Evolutionary conservation across 2,797 vertebrate species (phyloP).

Genomic region (Danionella dracula): DNA sequence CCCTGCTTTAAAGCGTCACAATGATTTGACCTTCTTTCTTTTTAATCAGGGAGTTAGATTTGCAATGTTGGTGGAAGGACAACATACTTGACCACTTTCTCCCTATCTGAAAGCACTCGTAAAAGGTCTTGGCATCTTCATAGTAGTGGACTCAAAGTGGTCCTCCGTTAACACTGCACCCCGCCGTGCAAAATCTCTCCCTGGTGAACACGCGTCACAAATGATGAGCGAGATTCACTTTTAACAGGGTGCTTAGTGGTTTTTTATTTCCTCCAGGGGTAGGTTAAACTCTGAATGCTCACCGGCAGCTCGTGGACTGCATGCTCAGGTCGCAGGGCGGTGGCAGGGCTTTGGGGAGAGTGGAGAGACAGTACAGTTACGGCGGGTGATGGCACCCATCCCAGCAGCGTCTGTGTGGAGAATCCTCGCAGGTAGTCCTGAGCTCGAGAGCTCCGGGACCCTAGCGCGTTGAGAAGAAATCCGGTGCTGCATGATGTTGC

Average conservation of each 20-base stretch:
- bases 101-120: slow-evolving; percentile 84
- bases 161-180: slow-evolving; percentile 63
- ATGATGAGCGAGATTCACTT: too few species aligned
- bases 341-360: slow-evolving; percentile 77
- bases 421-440: slow-evolving; percentile 73
- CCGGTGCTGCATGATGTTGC: slow-evolving; percentile 77
- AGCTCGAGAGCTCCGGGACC: slow-evolving; percentile 79
- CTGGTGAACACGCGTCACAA: slow-evolving; percentile 54
- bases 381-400: slow-evolving; percentile 79
- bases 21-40: too few species aligned
- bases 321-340: slow-evolving; percentile 76
- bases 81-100: slow-evolving; percentile 80
- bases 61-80: too few species aligned
- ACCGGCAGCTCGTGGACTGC: slow-evolving; percentile 85
- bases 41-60: too few species aligned
- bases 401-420: slow-evolving; percentile 78
- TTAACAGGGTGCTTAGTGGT: too few species aligned
- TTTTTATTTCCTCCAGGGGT: too few species aligned
- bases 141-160: slow-evolving; percentile 65
- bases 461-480: slow-evolving; percentile 76
- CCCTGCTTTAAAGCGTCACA: too few species aligned
- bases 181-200: slow-evolving; percentile 70
- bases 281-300: too few species aligned
- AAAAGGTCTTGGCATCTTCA: slow-evolving; percentile 78
- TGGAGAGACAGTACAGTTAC: slow-evolving; percentile 86